Evolutionary conservation across 2,888 invertebrate genomes (phyloP).

Genomic region (Bursaphelenchus okinawaensis): DNA sequence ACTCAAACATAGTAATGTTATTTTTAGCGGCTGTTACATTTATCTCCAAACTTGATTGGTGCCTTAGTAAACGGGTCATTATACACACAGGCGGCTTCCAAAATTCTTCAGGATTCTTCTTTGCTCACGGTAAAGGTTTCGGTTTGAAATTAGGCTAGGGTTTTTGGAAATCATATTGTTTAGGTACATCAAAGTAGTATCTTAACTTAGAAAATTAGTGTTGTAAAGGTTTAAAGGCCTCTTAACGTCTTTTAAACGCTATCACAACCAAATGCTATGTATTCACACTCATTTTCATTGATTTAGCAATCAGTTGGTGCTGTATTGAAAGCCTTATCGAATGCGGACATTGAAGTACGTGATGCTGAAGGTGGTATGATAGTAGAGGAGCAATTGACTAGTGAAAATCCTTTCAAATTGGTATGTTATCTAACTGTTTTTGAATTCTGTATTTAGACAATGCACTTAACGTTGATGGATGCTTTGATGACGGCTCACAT

Average conservation of each 20-base stretch:
- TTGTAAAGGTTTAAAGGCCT: neutral
- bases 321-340: slow-evolving; percentile 59
- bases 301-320: slow-evolving; percentile 56
- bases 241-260: slow-evolving; percentile 1
- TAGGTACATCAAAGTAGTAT: too few species aligned
- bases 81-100: slow-evolving; percentile 60
- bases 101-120: slow-evolving; percentile 58
- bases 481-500: slow-evolving; percentile 60
- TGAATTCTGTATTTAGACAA: slow-evolving; percentile 49
- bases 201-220: neutral
- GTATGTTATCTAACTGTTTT: slow-evolving; percentile 37
- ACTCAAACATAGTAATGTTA: too few species aligned
- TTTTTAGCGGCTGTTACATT: slow-evolving; percentile 37
- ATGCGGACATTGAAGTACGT: slow-evolving; percentile 58
- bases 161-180: slow-evolving; percentile 11
- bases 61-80: slow-evolving; percentile 57
- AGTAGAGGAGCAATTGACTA: slow-evolving; percentile 58
- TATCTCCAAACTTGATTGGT: slow-evolving; percentile 39
- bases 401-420: slow-evolving; percentile 59
- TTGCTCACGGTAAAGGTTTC: slow-evolving; percentile 44
- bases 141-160: too few species aligned
- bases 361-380: slow-evolving; percentile 49
- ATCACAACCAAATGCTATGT: slow-evolving; percentile 10
- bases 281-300: too few species aligned
- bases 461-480: slow-evolving; percentile 61